These are phyloP conservation scores for Enteromius radiatus DNA, from an alignment of 2,797 vertebrate species.

Conservation along the genomic window DNA sequence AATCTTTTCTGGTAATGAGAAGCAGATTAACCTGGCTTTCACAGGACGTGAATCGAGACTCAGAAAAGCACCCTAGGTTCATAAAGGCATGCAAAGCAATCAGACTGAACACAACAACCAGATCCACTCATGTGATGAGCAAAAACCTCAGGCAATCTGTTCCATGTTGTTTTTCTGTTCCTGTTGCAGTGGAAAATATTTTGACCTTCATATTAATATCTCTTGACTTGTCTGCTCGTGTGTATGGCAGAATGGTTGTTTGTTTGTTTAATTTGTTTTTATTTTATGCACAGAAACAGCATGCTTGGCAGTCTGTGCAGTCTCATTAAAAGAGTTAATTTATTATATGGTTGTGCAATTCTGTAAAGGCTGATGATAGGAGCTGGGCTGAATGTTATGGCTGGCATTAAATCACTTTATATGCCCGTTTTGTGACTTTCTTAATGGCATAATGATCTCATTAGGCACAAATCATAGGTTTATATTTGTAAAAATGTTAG, in stretches of 20 bases:
- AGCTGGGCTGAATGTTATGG: slow-evolving; percentile 11
- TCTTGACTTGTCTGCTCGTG: slow-evolving; percentile 18
- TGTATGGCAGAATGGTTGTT: neutral
- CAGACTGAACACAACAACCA: slow-evolving; percentile 20
- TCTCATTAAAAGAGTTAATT: slow-evolving; percentile 54
- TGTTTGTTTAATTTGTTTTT: neutral
- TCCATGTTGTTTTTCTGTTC: slow-evolving; percentile 3
- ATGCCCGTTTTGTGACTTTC: slow-evolving; percentile 32
- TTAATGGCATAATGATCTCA: slow-evolving; percentile 51
- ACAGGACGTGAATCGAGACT: slow-evolving; percentile 31
- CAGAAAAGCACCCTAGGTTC: slow-evolving; percentile 33
- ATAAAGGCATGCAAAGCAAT: slow-evolving; percentile 34
- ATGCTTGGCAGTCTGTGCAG: slow-evolving; percentile 48
- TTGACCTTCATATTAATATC: slow-evolving; percentile 50
- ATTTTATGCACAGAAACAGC: slow-evolving; percentile 29
- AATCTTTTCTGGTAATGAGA: slow-evolving; percentile 54
- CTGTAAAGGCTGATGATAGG: slow-evolving; percentile 36
- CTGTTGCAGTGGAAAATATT: slow-evolving; percentile 46
- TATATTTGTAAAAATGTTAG: slow-evolving; percentile 44
- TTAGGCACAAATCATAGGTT: slow-evolving; percentile 50
- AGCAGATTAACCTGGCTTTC: slow-evolving; percentile 39
- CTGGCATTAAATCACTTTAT: slow-evolving; percentile 53
- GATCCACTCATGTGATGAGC: neutral
- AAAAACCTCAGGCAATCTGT: neutral
- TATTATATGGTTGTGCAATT: slow-evolving; percentile 54